These are phyloP conservation scores for Drosophila atroscutellata DNA, from an alignment of 2,888 invertebrate species.

Conservation along the genomic window DNA sequence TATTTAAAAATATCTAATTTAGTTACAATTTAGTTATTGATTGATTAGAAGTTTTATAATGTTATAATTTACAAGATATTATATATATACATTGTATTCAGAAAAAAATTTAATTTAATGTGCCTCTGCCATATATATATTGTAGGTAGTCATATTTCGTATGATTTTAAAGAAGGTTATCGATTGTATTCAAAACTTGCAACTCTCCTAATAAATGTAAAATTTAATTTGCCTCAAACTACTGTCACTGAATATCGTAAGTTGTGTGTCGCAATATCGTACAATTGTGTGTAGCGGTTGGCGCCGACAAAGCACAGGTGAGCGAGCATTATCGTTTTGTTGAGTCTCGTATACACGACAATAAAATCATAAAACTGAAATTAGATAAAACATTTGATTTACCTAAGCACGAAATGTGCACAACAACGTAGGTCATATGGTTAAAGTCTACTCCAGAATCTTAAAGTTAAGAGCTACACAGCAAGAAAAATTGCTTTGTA, in stretches of 20 bases:
- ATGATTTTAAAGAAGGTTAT: background rate
- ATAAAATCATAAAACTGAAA: background rate
- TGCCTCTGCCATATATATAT: background rate
- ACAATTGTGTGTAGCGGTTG: conserved; percentile 15
- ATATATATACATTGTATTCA: background rate
- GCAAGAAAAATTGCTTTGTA: background rate
- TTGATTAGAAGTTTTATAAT: too few relatives aligned
- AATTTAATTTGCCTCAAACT: background rate
- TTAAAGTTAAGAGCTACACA: background rate
- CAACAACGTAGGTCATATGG: background rate
- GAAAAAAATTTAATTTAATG: background rate
- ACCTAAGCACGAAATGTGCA: background rate
- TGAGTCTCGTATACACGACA: conserved; percentile 12
- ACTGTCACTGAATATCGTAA: conserved; percentile 28
- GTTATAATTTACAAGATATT: background rate
- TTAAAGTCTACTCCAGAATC: background rate
- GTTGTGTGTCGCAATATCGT: conserved; percentile 36
- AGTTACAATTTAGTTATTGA: too few relatives aligned
- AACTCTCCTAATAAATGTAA: background rate
- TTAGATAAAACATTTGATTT: background rate
- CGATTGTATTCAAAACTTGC: background rate
- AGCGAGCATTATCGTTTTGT: conserved; percentile 12
- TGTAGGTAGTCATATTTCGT: background rate
- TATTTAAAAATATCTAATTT: background rate
- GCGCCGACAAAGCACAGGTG: conserved; percentile 18